Evolutionary conservation across 1,140 invertebrate genomes (phyloP).

Genomic region (Pollicipes pollicipes): DNA sequence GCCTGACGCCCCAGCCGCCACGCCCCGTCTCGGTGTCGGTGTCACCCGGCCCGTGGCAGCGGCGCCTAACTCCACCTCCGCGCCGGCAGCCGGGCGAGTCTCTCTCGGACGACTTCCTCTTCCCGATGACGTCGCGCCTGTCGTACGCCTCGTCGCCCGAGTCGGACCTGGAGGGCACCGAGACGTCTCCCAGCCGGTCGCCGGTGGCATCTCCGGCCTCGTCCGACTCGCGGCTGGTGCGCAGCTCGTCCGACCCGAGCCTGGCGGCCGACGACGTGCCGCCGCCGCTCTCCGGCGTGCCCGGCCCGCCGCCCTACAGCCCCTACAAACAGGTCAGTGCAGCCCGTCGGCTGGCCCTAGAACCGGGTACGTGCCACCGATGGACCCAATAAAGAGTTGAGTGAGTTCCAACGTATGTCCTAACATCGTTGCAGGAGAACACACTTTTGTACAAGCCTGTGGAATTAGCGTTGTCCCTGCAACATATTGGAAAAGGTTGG

Average conservation of each 20-base stretch:
- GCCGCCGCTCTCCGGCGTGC: conserved; percentile 30
- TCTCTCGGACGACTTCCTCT: conserved; percentile 69
- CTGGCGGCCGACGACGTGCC: conserved; percentile 48
- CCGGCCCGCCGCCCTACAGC: conserved; percentile 53
- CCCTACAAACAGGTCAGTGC: conserved; percentile 25
- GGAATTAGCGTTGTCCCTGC: too few relatives aligned
- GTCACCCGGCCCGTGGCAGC: conserved; percentile 10
- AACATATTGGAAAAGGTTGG: too few relatives aligned
- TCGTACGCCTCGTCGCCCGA: conserved; percentile 91
- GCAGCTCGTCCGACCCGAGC: conserved; percentile 66
- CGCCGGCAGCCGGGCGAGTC: conserved; percentile 30
- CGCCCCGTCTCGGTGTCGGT: not conserved
- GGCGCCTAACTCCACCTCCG: too few relatives aligned
- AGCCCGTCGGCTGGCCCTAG: too few relatives aligned
- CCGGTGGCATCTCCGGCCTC: conserved; percentile 28
- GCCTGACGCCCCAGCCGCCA: not conserved
- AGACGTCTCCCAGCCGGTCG: conserved; percentile 22
- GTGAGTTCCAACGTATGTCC: too few relatives aligned
- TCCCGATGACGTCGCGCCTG: conserved; percentile 87
- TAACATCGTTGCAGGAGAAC: too few relatives aligned
- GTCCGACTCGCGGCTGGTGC: conserved; percentile 40
- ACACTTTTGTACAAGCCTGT: too few relatives aligned
- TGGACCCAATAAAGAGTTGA: conserved; percentile 3
- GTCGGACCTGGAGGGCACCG: conserved; percentile 49
- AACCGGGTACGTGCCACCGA: too few relatives aligned